phyloP scores from a whole-genome alignment of 2,113 vertebrate species.

The Oncorhynchus gorbuscha region DNA sequence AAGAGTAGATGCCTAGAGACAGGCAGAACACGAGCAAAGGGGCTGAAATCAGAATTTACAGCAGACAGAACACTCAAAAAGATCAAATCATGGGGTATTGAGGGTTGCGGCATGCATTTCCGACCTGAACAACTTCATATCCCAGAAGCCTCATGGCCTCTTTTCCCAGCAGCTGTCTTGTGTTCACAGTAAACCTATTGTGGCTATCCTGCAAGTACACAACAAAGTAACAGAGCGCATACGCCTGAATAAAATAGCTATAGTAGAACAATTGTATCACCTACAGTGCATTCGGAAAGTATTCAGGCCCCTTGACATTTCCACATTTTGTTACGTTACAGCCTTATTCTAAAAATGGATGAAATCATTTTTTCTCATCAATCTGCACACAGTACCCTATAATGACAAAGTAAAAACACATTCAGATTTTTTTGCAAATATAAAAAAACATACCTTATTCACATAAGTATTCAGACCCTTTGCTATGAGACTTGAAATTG shows the following conservation, averaged over 20 bases:
- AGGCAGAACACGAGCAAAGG: background rate
- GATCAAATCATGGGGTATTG: too few relatives aligned
- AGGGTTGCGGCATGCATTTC: background rate
- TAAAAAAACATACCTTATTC: too few relatives aligned
- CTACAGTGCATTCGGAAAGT: too few relatives aligned
- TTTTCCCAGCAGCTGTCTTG: conserved; percentile 79
- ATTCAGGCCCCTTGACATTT: too few relatives aligned
- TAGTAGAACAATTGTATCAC: background rate
- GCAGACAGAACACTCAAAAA: background rate
- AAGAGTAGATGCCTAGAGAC: background rate
- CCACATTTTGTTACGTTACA: too few relatives aligned
- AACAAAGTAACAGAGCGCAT: background rate
- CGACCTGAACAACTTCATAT: conserved; percentile 90
- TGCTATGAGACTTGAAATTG: too few relatives aligned
- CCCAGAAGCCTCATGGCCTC: conserved; percentile 86
- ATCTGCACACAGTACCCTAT: too few relatives aligned
- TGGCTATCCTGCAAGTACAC: conserved; percentile 74
- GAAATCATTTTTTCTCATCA: too few relatives aligned
- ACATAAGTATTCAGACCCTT: too few relatives aligned
- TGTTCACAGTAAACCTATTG: conserved; percentile 73
- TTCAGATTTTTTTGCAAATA: too few relatives aligned
- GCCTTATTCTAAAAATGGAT: too few relatives aligned
- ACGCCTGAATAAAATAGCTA: background rate
- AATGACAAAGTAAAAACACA: too few relatives aligned
- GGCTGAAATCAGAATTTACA: background rate